Evolutionary conservation across 2,797 vertebrate genomes (phyloP).

Genomic region (Periparus ater): DNA sequence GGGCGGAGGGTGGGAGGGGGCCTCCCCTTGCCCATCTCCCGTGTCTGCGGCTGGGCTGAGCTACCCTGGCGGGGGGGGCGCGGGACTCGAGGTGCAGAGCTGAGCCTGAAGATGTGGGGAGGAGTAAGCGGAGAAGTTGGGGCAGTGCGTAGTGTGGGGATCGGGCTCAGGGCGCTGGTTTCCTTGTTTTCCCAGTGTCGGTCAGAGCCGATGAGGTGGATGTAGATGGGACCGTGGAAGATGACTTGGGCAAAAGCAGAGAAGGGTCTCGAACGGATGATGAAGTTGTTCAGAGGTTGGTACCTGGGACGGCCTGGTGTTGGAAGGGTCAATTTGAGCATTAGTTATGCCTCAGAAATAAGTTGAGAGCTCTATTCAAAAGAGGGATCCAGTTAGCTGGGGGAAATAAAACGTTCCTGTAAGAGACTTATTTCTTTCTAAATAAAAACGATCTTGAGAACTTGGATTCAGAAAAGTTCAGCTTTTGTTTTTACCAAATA

Average conservation of each 20-base stretch:
- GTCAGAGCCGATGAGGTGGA: constrained; percentile 89
- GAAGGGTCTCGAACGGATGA: constrained; percentile 96
- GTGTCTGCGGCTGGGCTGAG: not conserved
- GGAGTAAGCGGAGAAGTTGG: rapidly evolving
- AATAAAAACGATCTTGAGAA: not conserved
- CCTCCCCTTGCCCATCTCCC: not conserved
- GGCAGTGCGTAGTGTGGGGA: rapidly evolving
- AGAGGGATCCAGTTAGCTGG: rapidly evolving
- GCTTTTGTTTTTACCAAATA: rapidly evolving
- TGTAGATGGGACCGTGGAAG: constrained; percentile 89
- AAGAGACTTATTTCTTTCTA: rapidly evolving
- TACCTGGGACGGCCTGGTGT: not conserved
- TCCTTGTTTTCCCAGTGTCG: constrained; percentile 74
- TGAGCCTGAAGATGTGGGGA: rapidly evolving
- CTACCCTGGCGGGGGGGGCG: rapidly evolving
- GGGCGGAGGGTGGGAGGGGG: not conserved
- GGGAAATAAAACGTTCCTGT: not conserved
- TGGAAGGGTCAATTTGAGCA: rapidly evolving
- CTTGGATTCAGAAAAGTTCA: not conserved
- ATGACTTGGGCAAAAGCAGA: constrained; percentile 95
- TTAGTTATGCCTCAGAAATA: not conserved
- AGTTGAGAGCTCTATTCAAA: rapidly evolving
- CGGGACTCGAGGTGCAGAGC: too few relatives aligned
- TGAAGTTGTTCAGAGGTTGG: constrained; percentile 94
- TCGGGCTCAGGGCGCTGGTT: not conserved